phyloP scores from a whole-genome alignment of 2,888 invertebrate genomes.

The Allophyes oxyacanthae region DNA sequence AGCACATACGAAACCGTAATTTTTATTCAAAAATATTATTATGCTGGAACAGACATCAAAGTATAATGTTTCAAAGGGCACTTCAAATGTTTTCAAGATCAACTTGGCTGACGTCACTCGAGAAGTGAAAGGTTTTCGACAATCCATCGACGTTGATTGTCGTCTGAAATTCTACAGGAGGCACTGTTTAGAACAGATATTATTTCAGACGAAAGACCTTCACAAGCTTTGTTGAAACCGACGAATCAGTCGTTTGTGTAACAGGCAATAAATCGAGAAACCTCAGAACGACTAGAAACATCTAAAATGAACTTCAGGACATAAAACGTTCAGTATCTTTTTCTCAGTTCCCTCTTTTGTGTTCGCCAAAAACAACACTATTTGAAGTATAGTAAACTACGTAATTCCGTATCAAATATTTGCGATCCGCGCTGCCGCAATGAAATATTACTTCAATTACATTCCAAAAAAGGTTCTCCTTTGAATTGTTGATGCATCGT shows the following conservation, averaged over 20 bases:
- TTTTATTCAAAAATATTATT: constrained; percentile 12
- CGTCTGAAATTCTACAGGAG: constrained; percentile 22
- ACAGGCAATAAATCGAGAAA: constrained; percentile 25
- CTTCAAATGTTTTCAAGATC: constrained; percentile 33
- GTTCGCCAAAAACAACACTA: constrained; percentile 9
- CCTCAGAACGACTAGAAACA: too few relatives aligned
- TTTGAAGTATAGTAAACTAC: constrained; percentile 1
- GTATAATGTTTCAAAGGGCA: constrained; percentile 15
- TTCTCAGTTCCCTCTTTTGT: background rate
- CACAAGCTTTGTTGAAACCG: constrained; percentile 7
- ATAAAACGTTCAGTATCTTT: constrained; percentile 12
- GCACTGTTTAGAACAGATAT: constrained; percentile 31
- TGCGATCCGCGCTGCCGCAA: constrained; percentile 20
- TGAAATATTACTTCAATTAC: constrained; percentile 50
- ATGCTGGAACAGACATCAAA: constrained; percentile 6
- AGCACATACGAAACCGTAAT: background rate
- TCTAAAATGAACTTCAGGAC: too few relatives aligned
- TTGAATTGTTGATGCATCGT: constrained; percentile 60
- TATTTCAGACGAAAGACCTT: constrained; percentile 25
- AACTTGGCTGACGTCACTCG: constrained; percentile 24
- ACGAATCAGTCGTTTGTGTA: constrained; percentile 15
- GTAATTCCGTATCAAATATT: constrained; percentile 15
- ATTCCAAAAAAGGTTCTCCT: constrained; percentile 45
- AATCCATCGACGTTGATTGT: constrained; percentile 31
- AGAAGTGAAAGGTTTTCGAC: constrained; percentile 43